A percentile compares a stretch with the other conserved stretches of the same genome.
Conservation (phyloP, 64 coral and sea anemone species). For the Dendronephthya gigantea region DNA sequence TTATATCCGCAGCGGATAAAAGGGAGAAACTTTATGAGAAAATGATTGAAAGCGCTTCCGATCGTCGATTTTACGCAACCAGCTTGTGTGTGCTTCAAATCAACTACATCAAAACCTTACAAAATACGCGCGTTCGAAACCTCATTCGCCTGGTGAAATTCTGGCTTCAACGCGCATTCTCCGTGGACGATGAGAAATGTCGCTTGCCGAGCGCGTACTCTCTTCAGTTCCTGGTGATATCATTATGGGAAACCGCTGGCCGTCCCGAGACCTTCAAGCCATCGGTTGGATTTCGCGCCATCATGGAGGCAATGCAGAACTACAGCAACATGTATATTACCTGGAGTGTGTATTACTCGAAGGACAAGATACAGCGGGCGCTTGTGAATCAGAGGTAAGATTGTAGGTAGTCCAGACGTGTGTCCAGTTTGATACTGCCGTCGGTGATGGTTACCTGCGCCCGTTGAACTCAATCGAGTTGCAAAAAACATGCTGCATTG, state of each 20-base stretch:
- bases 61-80: neutral
- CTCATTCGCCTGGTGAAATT: slow-evolving; percentile 4
- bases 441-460: too few species aligned
- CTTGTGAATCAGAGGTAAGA: neutral
- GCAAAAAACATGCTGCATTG: too few species aligned
- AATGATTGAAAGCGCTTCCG: neutral
- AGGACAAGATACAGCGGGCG: neutral
- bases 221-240: neutral
- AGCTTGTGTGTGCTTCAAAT: neutral
- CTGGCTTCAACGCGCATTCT: neutral
- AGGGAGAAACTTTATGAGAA: neutral
- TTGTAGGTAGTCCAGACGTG: neutral
- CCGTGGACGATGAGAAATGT: neutral
- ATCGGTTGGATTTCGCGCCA: neutral
- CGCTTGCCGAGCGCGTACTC: neutral
- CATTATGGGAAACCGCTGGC: neutral
- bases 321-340: neutral
- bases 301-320: neutral
- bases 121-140: neutral
- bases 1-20: neutral
- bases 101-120: neutral
- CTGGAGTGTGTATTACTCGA: neutral
- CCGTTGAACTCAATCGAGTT: too few species aligned
- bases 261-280: neutral
- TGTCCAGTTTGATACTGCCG: too few species aligned